These are phyloP conservation scores for Apis cerana DNA, from an alignment of 1,140 invertebrate species.

Conservation along the genomic window DNA sequence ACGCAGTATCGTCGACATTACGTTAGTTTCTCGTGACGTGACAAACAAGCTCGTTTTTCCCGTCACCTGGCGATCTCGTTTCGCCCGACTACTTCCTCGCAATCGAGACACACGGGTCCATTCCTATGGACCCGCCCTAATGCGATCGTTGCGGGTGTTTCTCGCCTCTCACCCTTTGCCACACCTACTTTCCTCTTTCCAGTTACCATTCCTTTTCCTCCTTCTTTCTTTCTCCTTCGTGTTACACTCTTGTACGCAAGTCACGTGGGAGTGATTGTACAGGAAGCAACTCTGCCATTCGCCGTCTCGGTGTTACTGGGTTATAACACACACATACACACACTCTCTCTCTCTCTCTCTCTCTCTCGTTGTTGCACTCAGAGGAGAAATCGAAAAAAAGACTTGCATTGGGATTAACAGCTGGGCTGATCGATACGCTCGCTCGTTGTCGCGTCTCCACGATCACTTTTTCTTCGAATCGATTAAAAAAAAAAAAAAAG, in stretches of 20 bases:
- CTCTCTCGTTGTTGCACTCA: not conserved
- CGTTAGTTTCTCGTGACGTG: not conserved
- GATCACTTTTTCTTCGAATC: not conserved
- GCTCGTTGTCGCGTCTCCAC: not conserved
- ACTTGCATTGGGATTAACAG: not conserved
- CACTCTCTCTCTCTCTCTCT: too few species aligned
- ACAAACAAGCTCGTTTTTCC: not conserved
- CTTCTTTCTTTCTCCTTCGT: not conserved
- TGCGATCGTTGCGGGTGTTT: not conserved
- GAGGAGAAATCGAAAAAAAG: not conserved
- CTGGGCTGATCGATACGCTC: not conserved
- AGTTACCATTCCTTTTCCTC: not conserved
- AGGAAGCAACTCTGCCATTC: not conserved
- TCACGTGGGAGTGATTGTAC: not conserved
- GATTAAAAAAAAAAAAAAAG: not conserved
- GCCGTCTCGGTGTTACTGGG: too few species aligned
- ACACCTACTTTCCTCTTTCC: constrained; percentile 6
- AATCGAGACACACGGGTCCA: not conserved
- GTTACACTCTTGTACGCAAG: not conserved
- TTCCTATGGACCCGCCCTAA: not conserved
- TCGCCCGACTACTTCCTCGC: too few species aligned
- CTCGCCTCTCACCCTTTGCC: not conserved
- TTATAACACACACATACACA: not conserved
- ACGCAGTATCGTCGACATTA: not conserved
- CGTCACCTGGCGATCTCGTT: too few species aligned